Conservation (phyloP, 2,888 invertebrate genomes). For the Aspidapion aeneum region DNA sequence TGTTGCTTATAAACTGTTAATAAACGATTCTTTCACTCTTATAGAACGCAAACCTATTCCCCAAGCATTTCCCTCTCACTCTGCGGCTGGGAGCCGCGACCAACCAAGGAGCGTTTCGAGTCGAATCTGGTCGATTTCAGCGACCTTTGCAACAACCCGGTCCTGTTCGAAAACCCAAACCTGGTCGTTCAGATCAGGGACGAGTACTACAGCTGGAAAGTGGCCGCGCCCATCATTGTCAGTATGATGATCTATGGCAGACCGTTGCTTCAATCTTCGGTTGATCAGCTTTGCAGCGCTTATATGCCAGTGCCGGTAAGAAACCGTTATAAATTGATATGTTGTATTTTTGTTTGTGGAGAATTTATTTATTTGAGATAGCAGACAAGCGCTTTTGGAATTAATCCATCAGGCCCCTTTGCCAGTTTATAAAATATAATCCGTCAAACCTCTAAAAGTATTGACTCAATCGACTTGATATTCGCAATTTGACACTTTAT, state of each 20-base stretch:
- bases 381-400: no score
- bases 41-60: constrained; percentile 45
- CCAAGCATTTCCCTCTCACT: constrained; percentile 71
- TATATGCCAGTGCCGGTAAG: constrained; percentile 40
- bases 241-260: constrained; percentile 84
- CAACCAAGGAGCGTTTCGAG: constrained; percentile 54
- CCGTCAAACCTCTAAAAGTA: no score
- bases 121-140: constrained; percentile 58
- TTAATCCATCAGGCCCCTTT: no score
- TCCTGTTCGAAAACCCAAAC: constrained; percentile 73
- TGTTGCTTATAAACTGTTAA: no score
- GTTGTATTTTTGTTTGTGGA: no score
- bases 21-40: no score
- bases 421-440: no score
- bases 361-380: no score
- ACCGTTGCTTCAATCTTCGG: constrained; percentile 64
- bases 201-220: constrained; percentile 88
- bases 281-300: constrained; percentile 45
- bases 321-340: constrained; percentile 2
- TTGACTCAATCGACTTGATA: no score
- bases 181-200: constrained; percentile 83
- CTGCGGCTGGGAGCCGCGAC: constrained; percentile 63
- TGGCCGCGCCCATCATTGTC: constrained; percentile 87
- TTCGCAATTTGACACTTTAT: no score
- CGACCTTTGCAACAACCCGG: constrained; percentile 67